Percentiles rank a stretch among this genome's conserved stretches.
Conservation (phyloP, 2,797 vertebrate genomes). For the Hirundo rustica region DNA sequence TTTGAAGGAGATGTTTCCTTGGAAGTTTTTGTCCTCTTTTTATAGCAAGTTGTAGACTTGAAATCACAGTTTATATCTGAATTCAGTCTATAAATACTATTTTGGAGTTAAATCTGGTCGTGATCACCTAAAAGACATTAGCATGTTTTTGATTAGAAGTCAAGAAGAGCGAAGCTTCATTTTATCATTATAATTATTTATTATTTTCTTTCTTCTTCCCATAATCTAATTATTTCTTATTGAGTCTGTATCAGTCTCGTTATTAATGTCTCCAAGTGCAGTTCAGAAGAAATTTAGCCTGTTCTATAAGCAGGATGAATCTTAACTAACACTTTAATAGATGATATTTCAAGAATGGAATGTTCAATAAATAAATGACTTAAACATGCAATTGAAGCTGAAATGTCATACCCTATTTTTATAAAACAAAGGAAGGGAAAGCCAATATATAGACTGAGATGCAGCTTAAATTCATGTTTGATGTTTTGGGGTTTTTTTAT, state of each 20-base stretch:
- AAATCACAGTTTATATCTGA: not conserved
- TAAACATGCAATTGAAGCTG: conserved; percentile 25
- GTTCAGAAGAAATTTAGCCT: conserved; percentile 12
- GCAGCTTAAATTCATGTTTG: conserved; percentile 3
- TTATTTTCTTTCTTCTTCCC: not conserved
- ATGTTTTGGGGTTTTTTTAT: not conserved
- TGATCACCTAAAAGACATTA: not conserved
- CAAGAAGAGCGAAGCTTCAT: not conserved
- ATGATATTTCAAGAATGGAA: conserved; percentile 53
- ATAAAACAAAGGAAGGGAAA: conserved; percentile 26
- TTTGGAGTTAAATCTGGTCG: not conserved
- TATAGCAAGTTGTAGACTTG: not conserved
- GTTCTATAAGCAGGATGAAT: conserved; percentile 26
- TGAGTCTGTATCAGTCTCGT: not conserved
- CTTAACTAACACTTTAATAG: conserved; percentile 43
- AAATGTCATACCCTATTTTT: conserved; percentile 58
- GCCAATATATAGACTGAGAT: conserved; percentile 13
- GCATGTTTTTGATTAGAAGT: not conserved
- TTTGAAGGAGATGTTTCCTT: not conserved
- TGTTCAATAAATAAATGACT: conserved; percentile 45
- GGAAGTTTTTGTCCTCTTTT: conserved; percentile 15
- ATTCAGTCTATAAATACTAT: not conserved
- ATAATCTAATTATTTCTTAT: not conserved
- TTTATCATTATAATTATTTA: not conserved
- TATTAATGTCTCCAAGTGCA: conserved; percentile 4